A percentile compares a stretch with the other conserved stretches of the same genome.
phyloP scores from a whole-genome alignment of 2,113 vertebrate genomes.

The Datnioides undecimradiatus region DNA sequence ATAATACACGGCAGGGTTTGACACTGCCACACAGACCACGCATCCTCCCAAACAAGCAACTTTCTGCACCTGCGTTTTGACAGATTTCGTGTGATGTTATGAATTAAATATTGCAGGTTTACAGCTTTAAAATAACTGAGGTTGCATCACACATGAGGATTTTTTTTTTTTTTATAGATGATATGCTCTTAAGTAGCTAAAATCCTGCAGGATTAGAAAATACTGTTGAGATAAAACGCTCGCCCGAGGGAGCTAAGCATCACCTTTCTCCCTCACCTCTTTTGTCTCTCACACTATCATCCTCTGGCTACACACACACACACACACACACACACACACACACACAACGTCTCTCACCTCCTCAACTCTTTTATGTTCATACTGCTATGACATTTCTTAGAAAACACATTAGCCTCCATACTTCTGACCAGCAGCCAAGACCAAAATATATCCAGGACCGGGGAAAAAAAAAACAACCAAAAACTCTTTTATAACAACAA shows the following conservation, averaged over 20 bases:
- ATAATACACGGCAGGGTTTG: background rate
- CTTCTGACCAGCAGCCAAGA: slow-evolving; percentile 16
- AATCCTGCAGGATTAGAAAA: slow-evolving; percentile 35
- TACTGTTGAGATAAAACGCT: slow-evolving; percentile 13
- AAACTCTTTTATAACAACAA: no score
- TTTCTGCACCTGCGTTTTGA: background rate
- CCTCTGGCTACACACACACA: background rate
- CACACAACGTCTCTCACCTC: slow-evolving; percentile 21
- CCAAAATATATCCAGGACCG: slow-evolving; percentile 9
- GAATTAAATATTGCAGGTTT: background rate
- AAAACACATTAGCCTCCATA: slow-evolving; percentile 27
- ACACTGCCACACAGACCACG: background rate
- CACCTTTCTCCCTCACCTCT: slow-evolving; percentile 23
- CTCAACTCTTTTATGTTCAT: slow-evolving; percentile 19
- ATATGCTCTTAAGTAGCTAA: slow-evolving; percentile 19
- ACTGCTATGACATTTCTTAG: slow-evolving; percentile 21
- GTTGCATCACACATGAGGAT: background rate
- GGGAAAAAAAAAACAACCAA: background rate
- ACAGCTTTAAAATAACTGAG: background rate
- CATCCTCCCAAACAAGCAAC: background rate
- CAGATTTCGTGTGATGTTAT: background rate
- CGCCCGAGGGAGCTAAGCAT: slow-evolving; percentile 22
- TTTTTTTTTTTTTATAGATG: background rate
- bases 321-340: slow-evolving; percentile 17
- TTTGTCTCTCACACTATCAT: slow-evolving; percentile 9